Conservation (phyloP, 2,113 vertebrate genomes). For the Podarcis muralis region DNA sequence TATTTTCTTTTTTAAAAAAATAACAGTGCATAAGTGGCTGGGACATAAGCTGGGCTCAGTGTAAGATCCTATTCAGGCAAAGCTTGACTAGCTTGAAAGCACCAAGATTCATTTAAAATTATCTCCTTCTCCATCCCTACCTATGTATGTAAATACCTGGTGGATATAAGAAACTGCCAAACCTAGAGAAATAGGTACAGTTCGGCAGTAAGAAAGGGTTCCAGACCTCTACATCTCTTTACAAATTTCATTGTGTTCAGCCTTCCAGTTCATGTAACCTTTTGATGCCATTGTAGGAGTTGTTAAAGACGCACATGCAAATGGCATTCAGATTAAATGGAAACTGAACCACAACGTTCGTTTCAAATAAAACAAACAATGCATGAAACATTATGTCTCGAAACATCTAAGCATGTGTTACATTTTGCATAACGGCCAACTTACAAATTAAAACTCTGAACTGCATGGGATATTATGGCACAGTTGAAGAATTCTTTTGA, state of each 20-base stretch:
- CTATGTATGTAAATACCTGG: background rate
- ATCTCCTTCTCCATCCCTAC: no score
- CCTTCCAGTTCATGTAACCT: background rate
- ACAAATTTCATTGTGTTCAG: background rate
- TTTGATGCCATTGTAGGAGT: background rate
- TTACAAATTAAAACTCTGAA: constrained; percentile 20
- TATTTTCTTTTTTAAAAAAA: no score
- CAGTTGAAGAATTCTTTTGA: constrained; percentile 24
- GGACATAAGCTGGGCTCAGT: no score
- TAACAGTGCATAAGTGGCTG: no score
- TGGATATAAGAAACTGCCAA: background rate
- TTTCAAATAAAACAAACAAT: constrained; percentile 30
- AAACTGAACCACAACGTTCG: background rate
- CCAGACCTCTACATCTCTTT: background rate
- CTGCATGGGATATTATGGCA: constrained; percentile 13
- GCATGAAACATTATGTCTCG: constrained; percentile 12
- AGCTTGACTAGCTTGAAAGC: no score
- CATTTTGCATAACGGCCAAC: background rate
- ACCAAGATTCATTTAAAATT: no score
- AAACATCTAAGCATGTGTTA: constrained; percentile 10
- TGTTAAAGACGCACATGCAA: background rate
- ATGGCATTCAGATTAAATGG: background rate
- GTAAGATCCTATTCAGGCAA: no score
- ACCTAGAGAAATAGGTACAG: background rate
- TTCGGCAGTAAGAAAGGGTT: background rate